phyloP scores from a whole-genome alignment of 1,140 invertebrate genomes.

The Drosophila pectinifera region DNA sequence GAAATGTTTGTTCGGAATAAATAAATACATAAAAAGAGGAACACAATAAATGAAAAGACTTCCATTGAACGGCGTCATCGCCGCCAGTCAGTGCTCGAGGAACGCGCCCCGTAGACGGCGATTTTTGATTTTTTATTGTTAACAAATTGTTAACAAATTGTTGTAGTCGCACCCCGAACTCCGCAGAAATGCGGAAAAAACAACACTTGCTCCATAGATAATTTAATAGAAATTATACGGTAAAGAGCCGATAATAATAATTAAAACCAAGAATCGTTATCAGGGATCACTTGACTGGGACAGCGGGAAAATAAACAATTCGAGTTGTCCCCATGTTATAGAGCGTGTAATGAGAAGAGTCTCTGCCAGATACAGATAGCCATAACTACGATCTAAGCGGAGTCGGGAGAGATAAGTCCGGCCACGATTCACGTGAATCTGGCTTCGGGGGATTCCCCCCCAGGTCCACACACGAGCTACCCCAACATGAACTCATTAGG shows the following conservation, averaged over 20 bases:
- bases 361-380: slow-evolving; percentile 11
- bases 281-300: slow-evolving; percentile 47
- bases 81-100: slow-evolving; percentile 26
- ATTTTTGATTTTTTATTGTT: slow-evolving; percentile 52
- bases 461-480: slow-evolving; percentile 61
- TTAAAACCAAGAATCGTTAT: slow-evolving; percentile 38
- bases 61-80: slow-evolving; percentile 65
- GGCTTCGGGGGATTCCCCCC: slow-evolving; percentile 27
- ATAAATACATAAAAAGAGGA: slow-evolving; percentile 68
- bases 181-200: slow-evolving; percentile 7
- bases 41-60: slow-evolving; percentile 73
- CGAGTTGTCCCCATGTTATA: slow-evolving; percentile 43
- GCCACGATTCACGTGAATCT: slow-evolving; percentile 28
- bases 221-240: slow-evolving; percentile 60
- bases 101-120: slow-evolving; percentile 52
- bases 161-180: slow-evolving; percentile 8
- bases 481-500: slow-evolving; percentile 75
- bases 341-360: slow-evolving; percentile 42
- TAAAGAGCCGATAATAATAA: slow-evolving; percentile 39
- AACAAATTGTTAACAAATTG: slow-evolving; percentile 72
- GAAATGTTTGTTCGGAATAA: slow-evolving; percentile 75
- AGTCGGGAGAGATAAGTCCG: slow-evolving; percentile 17
- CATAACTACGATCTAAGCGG: neutral
- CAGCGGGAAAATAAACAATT: slow-evolving; percentile 48
- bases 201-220: slow-evolving; percentile 51